Evolutionary conservation across 2,797 vertebrate genomes (phyloP).

Genomic region (Phyllotis vaccarum): DNA sequence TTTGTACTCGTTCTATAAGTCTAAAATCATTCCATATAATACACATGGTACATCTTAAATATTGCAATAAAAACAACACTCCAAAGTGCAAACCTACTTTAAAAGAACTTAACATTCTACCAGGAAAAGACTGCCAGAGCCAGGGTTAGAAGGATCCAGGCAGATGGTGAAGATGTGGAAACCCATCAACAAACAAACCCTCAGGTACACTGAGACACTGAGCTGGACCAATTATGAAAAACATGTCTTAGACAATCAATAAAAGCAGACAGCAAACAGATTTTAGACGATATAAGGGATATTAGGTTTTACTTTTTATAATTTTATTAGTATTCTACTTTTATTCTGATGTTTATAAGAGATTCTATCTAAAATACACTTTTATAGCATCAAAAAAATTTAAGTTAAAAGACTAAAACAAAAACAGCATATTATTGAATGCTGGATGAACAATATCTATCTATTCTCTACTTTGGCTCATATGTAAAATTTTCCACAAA

Average conservation of each 20-base stretch:
- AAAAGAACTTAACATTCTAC: not conserved
- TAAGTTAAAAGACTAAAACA: not conserved
- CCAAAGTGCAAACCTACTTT: slow-evolving; percentile 12
- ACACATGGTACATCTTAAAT: not conserved
- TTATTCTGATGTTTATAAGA: slow-evolving; percentile 9
- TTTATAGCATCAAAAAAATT: not conserved
- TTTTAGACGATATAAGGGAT: slow-evolving; percentile 13
- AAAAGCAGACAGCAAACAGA: slow-evolving; percentile 42
- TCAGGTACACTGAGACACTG: not conserved
- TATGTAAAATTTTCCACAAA: not conserved
- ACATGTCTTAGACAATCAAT: not conserved
- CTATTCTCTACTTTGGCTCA: slow-evolving; percentile 17
- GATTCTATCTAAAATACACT: slow-evolving; percentile 34
- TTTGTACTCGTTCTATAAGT: not conserved
- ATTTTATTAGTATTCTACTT: not conserved
- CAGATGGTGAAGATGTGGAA: not conserved
- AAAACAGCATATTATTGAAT: not conserved
- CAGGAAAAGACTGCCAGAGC: not conserved
- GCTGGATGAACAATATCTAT: not conserved
- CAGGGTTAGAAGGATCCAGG: not conserved
- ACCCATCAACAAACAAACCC: not conserved
- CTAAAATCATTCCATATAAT: not conserved
- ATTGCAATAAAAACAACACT: slow-evolving; percentile 6
- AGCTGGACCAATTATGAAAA: not conserved
- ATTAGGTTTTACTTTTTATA: not conserved